Evolutionary conservation across 92 coral and sea anemone species (phyloP).

Genomic region (Porites lobata): DNA sequence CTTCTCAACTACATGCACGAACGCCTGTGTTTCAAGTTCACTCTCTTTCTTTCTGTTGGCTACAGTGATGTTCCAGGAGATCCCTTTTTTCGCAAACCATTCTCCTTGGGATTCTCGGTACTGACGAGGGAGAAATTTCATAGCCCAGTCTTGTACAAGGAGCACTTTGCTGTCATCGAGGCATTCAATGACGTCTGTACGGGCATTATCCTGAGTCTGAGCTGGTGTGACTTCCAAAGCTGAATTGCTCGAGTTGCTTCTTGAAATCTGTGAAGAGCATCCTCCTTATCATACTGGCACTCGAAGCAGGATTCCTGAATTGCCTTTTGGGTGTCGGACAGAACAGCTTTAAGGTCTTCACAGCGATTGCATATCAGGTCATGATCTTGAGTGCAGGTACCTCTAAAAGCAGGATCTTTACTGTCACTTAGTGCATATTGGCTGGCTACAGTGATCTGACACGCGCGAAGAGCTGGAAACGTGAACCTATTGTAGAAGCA

Average conservation of each 20-base stretch:
- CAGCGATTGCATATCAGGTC: slow-evolving; percentile 35
- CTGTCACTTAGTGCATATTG: slow-evolving; percentile 57
- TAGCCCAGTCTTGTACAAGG: slow-evolving; percentile 63
- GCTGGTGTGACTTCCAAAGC: too few species aligned
- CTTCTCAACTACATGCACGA: too few species aligned
- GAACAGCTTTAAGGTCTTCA: slow-evolving; percentile 20
- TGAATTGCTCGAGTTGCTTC: too few species aligned
- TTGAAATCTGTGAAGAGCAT: too few species aligned
- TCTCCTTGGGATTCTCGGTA: slow-evolving; percentile 64
- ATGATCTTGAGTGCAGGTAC: slow-evolving; percentile 41
- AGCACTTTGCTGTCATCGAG: slow-evolving; percentile 41
- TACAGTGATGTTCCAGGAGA: slow-evolving; percentile 75
- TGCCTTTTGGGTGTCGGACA: slow-evolving; percentile 9
- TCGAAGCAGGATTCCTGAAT: too few species aligned
- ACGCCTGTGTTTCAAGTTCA: too few species aligned
- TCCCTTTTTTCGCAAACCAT: slow-evolving; percentile 66
- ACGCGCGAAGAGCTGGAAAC: slow-evolving; percentile 47
- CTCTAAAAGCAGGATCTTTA: neutral
- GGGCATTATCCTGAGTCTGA: too few species aligned
- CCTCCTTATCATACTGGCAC: too few species aligned
- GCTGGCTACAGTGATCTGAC: slow-evolving; percentile 52
- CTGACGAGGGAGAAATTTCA: slow-evolving; percentile 66
- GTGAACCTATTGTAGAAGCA: slow-evolving; percentile 40
- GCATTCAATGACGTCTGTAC: too few species aligned
- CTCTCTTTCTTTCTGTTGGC: slow-evolving; percentile 36